A percentile compares a stretch with the other conserved stretches of the same genome.
These are phyloP conservation scores for Centropyge bicolor DNA, from an alignment of 2,797 vertebrate species.

Conservation along the genomic window DNA sequence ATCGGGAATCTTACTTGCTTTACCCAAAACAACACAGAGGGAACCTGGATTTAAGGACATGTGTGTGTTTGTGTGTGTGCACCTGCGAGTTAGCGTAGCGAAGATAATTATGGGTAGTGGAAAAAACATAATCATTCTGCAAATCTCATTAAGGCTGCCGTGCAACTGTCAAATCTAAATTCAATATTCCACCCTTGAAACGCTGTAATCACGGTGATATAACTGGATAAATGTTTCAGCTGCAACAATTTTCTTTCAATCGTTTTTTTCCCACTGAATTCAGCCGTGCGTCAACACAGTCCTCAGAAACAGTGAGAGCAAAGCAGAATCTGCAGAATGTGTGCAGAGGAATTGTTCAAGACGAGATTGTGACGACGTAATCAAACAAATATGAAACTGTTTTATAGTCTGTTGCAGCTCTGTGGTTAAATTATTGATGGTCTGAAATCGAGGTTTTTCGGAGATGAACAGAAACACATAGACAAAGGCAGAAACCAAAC, in stretches of 20 bases:
- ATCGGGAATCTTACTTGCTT: neutral
- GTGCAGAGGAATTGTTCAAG: neutral
- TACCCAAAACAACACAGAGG: neutral
- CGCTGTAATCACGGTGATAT: neutral
- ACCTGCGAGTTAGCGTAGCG: neutral
- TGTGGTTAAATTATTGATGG: neutral
- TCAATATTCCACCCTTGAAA: neutral
- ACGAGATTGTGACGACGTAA: neutral
- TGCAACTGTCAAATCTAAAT: neutral
- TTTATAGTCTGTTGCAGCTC: neutral
- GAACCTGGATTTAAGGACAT: no score
- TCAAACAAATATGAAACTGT: neutral
- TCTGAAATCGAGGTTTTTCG: neutral
- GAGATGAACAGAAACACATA: neutral
- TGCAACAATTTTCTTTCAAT: neutral
- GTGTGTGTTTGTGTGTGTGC: neutral
- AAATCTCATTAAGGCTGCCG: neutral
- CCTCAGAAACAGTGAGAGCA: neutral
- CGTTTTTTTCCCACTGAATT: neutral
- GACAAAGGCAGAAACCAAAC: neutral
- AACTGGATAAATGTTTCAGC: slow-evolving; percentile 2
- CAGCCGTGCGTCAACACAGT: neutral
- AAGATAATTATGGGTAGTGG: neutral
- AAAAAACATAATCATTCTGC: neutral
- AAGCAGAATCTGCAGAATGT: neutral